phyloP scores from a whole-genome alignment of 2,113 vertebrate genomes.

The Nerophis ophidion region DNA sequence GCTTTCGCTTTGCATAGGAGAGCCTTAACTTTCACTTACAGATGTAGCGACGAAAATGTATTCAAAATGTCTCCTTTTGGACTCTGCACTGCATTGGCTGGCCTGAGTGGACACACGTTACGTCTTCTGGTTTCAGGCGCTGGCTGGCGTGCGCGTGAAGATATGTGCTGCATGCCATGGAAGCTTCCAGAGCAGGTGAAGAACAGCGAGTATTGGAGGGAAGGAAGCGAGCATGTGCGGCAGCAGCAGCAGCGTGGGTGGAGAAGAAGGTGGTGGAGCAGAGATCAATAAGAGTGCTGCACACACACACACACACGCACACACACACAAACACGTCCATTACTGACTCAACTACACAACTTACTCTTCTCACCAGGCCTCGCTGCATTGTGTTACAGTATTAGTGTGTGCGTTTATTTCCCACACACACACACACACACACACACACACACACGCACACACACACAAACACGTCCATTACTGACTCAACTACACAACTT shows the following conservation, averaged over 20 bases:
- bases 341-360: conserved; percentile 42
- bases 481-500: no score
- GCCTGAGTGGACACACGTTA: no score
- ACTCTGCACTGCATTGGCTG: no score
- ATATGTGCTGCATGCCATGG: conserved; percentile 6
- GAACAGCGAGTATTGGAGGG: conserved; percentile 54
- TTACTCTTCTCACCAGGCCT: conserved; percentile 46
- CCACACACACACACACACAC: not conserved
- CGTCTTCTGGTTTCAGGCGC: no score
- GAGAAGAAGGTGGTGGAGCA: not conserved
- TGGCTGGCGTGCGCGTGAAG: no score
- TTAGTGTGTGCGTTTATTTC: not conserved
- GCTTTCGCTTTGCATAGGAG: no score
- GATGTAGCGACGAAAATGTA: no score
- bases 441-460: no score
- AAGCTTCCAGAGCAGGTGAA: conserved; percentile 61
- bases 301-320: conserved; percentile 30
- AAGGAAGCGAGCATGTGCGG: conserved; percentile 12
- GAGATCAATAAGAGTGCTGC: conserved; percentile 57
- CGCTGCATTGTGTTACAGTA: conserved; percentile 25
- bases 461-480: no score
- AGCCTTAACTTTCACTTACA: no score
- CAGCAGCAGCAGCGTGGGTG: not conserved
- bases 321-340: conserved; percentile 28
- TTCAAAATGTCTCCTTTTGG: no score